Conservation (phyloP, 2,113 vertebrate species). For the Cavia aperea region DNA sequence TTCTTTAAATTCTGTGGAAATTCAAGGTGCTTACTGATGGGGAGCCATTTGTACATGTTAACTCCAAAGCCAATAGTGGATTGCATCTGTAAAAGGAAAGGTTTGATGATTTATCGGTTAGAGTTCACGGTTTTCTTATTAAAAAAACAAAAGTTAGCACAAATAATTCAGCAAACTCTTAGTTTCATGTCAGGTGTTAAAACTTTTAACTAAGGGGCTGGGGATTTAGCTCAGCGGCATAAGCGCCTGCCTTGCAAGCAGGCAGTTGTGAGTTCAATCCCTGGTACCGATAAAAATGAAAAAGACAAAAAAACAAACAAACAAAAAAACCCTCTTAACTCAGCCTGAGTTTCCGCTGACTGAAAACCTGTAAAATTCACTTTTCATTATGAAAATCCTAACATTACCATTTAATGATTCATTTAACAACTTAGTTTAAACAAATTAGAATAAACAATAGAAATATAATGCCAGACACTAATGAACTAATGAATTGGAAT, state of each 20-base stretch:
- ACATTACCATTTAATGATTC: slow-evolving; percentile 26
- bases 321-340: not conserved
- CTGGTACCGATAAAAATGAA: no score
- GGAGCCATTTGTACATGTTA: not conserved
- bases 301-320: no score
- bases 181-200: not conserved
- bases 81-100: not conserved
- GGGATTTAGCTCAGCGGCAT: no score
- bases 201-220: not conserved
- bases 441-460: slow-evolving; percentile 43
- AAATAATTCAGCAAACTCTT: slow-evolving; percentile 13
- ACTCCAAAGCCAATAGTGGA: not conserved
- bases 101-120: not conserved
- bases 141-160: not conserved
- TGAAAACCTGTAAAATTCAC: slow-evolving; percentile 38
- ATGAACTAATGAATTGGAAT: slow-evolving; percentile 4
- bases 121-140: slow-evolving; percentile 16
- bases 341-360: not conserved
- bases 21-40: not conserved
- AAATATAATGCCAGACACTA: not conserved
- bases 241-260: no score
- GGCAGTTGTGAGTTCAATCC: no score
- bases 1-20: not conserved
- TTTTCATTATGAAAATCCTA: slow-evolving; percentile 44
- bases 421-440: slow-evolving; percentile 43